These are phyloP conservation scores for Oedothorax gibbosus DNA, from an alignment of 1,140 invertebrate species.

Conservation along the genomic window DNA sequence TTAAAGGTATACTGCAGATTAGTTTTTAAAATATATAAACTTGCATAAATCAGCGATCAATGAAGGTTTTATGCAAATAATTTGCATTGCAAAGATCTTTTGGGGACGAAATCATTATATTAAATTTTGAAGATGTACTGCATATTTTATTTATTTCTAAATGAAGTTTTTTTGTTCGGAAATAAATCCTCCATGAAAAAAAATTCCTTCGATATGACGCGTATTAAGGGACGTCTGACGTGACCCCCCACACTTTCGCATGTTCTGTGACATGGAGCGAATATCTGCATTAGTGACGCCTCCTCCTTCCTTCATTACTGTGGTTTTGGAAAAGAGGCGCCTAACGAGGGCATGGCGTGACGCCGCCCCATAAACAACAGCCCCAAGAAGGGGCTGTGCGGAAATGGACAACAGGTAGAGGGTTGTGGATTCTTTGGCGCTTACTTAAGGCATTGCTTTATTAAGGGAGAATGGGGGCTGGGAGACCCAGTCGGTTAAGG, in stretches of 20 bases:
- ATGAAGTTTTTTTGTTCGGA: too few relatives aligned
- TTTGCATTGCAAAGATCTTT: too few relatives aligned
- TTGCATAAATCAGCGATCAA: too few relatives aligned
- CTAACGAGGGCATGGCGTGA: constrained; percentile 46
- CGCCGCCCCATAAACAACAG: constrained; percentile 35
- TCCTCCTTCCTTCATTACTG: constrained; percentile 24
- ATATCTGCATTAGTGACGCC: constrained; percentile 52
- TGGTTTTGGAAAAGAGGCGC: constrained; percentile 6
- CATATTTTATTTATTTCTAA: too few relatives aligned
- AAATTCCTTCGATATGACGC: constrained; percentile 21
- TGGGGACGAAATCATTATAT: too few relatives aligned
- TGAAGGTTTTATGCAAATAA: too few relatives aligned
- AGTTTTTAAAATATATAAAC: too few relatives aligned
- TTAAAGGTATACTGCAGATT: too few relatives aligned
- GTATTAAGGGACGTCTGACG: constrained; percentile 40
- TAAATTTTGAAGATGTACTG: too few relatives aligned
- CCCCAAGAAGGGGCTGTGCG: constrained; percentile 36
- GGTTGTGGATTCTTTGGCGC: background rate
- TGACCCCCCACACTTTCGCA: constrained; percentile 45
- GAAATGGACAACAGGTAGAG: constrained; percentile 52
- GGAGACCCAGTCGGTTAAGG: too few relatives aligned
- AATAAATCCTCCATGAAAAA: constrained; percentile 1
- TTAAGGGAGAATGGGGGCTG: too few relatives aligned
- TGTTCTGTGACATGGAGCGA: constrained; percentile 45
- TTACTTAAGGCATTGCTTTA: background rate